Percentiles rank a stretch among this genome's conserved stretches.
phyloP scores from a whole-genome alignment of 2,797 vertebrate genomes.

The Eremophila alpestris region DNA sequence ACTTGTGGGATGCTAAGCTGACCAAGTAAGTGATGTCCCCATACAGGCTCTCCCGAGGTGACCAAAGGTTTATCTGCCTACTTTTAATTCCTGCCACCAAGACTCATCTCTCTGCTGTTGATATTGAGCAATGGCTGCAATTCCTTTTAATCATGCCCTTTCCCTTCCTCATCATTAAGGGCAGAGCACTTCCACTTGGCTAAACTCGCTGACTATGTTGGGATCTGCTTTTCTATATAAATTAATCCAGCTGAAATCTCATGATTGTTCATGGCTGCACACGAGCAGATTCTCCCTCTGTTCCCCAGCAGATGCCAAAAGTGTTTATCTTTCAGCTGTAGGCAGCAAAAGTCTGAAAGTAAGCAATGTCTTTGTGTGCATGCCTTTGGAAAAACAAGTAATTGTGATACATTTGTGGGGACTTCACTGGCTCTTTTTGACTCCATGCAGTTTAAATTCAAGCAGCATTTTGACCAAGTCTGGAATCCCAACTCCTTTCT shows the following conservation, averaged over 20 bases:
- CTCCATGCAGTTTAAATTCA: background rate
- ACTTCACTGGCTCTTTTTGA: background rate
- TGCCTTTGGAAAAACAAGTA: background rate
- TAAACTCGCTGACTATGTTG: constrained; percentile 69
- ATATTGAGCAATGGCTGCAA: constrained; percentile 63
- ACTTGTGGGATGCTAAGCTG: background rate
- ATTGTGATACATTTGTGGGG: background rate
- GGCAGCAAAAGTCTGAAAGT: background rate
- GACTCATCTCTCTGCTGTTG: constrained; percentile 33
- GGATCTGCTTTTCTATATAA: constrained; percentile 37
- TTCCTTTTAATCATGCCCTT: constrained; percentile 35
- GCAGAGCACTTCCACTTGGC: constrained; percentile 47
- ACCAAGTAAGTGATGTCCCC: background rate
- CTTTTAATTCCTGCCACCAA: constrained; percentile 7
- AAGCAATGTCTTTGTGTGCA: background rate
- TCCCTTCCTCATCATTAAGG: constrained; percentile 35
- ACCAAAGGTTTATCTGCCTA: constrained; percentile 34
- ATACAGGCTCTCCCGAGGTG: background rate
- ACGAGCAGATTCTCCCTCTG: background rate
- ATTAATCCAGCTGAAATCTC: constrained; percentile 14
- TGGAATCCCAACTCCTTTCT: background rate
- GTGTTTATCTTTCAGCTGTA: background rate
- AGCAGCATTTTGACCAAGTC: background rate
- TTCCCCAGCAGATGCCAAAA: background rate
- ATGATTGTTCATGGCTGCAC: background rate